These are phyloP conservation scores for Pocota personata DNA, from an alignment of 2,888 invertebrate species.

Conservation along the genomic window DNA sequence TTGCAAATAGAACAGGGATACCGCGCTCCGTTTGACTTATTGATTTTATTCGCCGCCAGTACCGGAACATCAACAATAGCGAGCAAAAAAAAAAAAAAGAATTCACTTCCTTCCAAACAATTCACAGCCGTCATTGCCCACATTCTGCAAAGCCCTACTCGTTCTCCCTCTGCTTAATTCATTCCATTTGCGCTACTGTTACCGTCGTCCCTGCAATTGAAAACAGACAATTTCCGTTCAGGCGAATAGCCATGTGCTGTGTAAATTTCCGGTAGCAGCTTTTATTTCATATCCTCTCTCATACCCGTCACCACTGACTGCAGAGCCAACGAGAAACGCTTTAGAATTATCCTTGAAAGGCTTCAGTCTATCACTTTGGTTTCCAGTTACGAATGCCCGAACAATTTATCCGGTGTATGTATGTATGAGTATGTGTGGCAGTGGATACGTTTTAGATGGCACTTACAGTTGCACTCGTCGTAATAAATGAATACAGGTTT, in stretches of 20 bases:
- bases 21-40: conserved; percentile 33
- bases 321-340: conserved; percentile 16
- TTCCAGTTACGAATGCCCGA: conserved; percentile 56
- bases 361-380: conserved; percentile 68
- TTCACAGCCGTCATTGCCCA: conserved; percentile 3
- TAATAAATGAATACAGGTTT: conserved; percentile 26
- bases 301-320: not conserved
- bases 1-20: not conserved
- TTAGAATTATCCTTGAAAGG: conserved; percentile 65
- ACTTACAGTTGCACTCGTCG: conserved; percentile 27
- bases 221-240: conserved; percentile 73
- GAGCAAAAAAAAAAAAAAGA: not conserved
- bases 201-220: conserved; percentile 53
- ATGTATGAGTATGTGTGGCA: not conserved
- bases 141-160: not conserved
- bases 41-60: conserved; percentile 32
- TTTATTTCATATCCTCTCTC: conserved; percentile 60
- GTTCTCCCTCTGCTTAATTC: not conserved
- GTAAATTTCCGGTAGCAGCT: conserved; percentile 67
- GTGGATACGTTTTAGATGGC: not conserved
- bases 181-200: conserved; percentile 33
- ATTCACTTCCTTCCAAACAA: conserved; percentile 48
- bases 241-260: conserved; percentile 63
- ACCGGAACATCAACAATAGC: conserved; percentile 28
- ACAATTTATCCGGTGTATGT: conserved; percentile 33